Evolutionary conservation across 2,797 vertebrate species (phyloP).

Genomic region (Allobates femoralis): DNA sequence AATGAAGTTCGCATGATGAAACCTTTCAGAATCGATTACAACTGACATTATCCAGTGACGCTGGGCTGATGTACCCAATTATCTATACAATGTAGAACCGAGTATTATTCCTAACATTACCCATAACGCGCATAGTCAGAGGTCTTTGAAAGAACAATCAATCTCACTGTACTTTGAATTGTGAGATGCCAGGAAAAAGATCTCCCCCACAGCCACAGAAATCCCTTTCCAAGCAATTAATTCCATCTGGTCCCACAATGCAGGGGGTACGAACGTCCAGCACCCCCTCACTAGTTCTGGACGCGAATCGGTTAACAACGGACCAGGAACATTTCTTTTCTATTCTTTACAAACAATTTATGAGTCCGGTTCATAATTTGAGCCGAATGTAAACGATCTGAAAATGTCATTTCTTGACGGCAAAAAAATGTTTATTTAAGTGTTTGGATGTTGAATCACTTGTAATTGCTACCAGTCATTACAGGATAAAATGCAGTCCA

Average conservation of each 20-base stretch:
- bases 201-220: conserved; percentile 36
- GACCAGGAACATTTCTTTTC: not conserved
- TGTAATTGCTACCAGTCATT: conserved; percentile 57
- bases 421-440: conserved; percentile 45
- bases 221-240: conserved; percentile 12
- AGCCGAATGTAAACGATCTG: conserved; percentile 18
- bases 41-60: not conserved
- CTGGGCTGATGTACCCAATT: not conserved
- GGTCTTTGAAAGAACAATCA: conserved; percentile 19
- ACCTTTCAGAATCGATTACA: not conserved
- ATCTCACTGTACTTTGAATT: conserved; percentile 37
- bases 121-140: not conserved
- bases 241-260: conserved; percentile 33
- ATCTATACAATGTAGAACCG: not conserved
- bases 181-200: conserved; percentile 19
- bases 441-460: conserved; percentile 47
- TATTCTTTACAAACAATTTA: conserved; percentile 24
- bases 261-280: not conserved
- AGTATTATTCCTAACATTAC: conserved; percentile 13
- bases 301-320: not conserved
- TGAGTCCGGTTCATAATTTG: conserved; percentile 33
- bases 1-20: not conserved
- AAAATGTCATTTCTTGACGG: conserved; percentile 23
- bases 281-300: not conserved
- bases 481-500: conserved; percentile 49